These are phyloP conservation scores for Stenotaenia linearis DNA, from an alignment of 2,888 invertebrate genomes.

Conservation along the genomic window DNA sequence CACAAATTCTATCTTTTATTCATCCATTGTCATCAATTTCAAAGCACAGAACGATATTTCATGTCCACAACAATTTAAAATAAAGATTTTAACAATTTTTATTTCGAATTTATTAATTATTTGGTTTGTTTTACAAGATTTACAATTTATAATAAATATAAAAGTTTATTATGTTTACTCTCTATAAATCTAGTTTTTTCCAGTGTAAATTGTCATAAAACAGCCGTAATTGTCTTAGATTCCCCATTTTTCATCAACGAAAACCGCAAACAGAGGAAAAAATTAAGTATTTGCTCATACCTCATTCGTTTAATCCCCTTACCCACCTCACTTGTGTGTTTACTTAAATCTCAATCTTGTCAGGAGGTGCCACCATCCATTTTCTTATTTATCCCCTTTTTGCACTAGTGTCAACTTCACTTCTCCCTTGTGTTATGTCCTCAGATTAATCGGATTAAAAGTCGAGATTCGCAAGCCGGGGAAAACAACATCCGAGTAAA, in stretches of 20 bases:
- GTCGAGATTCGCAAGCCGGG: background rate
- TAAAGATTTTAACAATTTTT: background rate
- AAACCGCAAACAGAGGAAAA: too few species aligned
- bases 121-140: too few species aligned
- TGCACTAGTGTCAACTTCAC: background rate
- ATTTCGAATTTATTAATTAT: background rate
- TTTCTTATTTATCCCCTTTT: constrained; percentile 14
- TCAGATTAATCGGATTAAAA: constrained; percentile 26
- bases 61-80: background rate
- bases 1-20: background rate
- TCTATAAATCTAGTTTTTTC: too few species aligned
- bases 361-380: background rate
- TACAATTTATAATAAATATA: too few species aligned
- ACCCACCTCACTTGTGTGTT: background rate
- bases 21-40: background rate
- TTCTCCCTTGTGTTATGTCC: constrained; percentile 11
- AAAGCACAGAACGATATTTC: too few species aligned
- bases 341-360: constrained; percentile 26
- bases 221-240: too few species aligned
- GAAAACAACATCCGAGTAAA: background rate
- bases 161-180: too few species aligned
- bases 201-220: too few species aligned
- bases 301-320: constrained; percentile 4
- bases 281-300: background rate
- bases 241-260: too few species aligned